These are phyloP conservation scores for Odontamblyopus lacepedii DNA, from an alignment of 2,797 vertebrate species.

Conservation along the genomic window DNA sequence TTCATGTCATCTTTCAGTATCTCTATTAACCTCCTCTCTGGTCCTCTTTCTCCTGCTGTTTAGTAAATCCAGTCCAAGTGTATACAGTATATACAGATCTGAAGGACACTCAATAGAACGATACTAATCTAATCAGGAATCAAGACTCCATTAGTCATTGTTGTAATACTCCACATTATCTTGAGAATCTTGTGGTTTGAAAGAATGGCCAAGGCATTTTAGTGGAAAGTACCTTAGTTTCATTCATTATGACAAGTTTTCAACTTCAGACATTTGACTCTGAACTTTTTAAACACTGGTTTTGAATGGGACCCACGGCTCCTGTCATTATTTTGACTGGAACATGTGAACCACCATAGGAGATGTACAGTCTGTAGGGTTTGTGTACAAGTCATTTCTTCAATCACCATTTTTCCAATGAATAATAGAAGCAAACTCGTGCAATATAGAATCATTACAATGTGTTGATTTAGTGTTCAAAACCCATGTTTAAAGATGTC, in stretches of 20 bases:
- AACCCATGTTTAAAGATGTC: too few species aligned
- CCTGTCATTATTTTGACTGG: neutral
- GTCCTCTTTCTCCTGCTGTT: neutral
- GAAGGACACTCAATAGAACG: neutral
- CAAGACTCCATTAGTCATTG: neutral
- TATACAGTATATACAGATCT: neutral
- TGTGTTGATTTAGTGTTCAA: too few species aligned
- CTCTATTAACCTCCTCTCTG: too few species aligned
- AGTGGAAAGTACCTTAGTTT: conserved; percentile 11
- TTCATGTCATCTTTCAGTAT: too few species aligned
- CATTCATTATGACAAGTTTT: neutral
- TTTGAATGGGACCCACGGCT: neutral
- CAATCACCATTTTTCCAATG: too few species aligned
- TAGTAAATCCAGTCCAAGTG: neutral
- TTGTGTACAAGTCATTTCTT: too few species aligned
- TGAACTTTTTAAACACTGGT: neutral
- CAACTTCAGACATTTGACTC: neutral
- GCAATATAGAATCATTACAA: too few species aligned
- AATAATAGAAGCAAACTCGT: too few species aligned
- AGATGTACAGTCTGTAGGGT: too few species aligned
- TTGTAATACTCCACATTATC: neutral
- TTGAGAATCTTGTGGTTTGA: neutral
- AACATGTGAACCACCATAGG: neutral
- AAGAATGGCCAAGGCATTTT: neutral
- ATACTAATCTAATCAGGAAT: neutral